These are phyloP conservation scores for Lasioglossum vierecki DNA, from an alignment of 2,888 invertebrate species.

Conservation along the genomic window DNA sequence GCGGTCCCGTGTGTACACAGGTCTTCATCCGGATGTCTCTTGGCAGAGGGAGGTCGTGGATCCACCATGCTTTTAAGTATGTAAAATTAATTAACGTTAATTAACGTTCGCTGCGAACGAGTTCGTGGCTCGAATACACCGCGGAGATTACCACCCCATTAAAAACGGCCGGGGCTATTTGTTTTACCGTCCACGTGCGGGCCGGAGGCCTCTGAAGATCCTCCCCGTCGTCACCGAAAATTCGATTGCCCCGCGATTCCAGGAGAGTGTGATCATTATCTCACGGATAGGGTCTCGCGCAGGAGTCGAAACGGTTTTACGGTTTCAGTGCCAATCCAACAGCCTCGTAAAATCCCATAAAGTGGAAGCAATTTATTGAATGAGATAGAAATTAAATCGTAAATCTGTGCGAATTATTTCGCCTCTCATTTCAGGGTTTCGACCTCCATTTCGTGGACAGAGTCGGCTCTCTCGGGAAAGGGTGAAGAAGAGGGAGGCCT, in stretches of 20 bases:
- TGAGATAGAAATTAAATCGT: not conserved
- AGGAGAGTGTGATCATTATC: constrained; percentile 12
- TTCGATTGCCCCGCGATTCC: constrained; percentile 30
- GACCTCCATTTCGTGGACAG: not conserved
- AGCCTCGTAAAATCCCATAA: not conserved
- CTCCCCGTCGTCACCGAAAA: constrained; percentile 29
- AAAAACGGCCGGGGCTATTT: constrained; percentile 62
- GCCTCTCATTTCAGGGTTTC: not conserved
- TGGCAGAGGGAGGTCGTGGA: constrained; percentile 9
- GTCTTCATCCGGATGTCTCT: constrained; percentile 35
- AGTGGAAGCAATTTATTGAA: not conserved
- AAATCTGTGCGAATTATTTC: not conserved
- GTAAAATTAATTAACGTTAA: constrained; percentile 71
- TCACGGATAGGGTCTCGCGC: not conserved
- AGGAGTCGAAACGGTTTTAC: not conserved
- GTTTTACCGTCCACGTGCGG: constrained; percentile 48
- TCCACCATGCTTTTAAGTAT: constrained; percentile 55
- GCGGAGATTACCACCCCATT: constrained; percentile 59
- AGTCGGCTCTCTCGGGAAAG: not conserved
- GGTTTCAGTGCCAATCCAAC: not conserved
- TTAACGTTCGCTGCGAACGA: constrained; percentile 58
- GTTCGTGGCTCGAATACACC: constrained; percentile 48
- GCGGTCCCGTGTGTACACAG: constrained; percentile 36
- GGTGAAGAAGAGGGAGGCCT: not conserved
- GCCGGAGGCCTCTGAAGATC: constrained; percentile 12